Conservation (phyloP, 2,797 vertebrate species). For the Lepus townsendii region DNA sequence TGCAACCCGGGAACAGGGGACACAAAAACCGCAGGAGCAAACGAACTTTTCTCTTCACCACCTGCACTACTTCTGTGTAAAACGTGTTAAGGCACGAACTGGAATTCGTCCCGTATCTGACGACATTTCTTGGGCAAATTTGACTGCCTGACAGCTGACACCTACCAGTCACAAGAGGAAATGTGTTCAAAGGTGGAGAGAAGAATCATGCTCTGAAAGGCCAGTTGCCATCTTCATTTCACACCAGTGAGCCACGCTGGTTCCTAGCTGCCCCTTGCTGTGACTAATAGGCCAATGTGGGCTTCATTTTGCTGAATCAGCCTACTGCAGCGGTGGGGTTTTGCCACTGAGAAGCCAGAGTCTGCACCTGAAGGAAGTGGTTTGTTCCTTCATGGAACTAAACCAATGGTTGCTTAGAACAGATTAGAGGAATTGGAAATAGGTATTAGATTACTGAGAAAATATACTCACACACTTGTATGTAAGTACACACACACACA, state of each 20-base stretch:
- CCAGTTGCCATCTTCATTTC: neutral
- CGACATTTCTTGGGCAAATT: neutral
- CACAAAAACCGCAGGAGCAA: neutral
- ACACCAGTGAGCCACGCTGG: neutral
- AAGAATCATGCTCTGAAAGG: neutral
- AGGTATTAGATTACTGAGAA: neutral
- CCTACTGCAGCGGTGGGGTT: neutral
- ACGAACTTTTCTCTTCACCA: neutral
- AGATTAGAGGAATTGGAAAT: slow-evolving; percentile 24
- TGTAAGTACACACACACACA: no score
- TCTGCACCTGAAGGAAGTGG: neutral
- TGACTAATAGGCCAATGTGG: neutral
- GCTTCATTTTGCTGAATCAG: slow-evolving; percentile 37
- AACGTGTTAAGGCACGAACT: neutral
- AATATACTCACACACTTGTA: neutral
- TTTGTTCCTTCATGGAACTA: neutral
- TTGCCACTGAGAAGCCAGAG: neutral
- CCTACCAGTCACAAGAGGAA: neutral
- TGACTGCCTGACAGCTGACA: neutral
- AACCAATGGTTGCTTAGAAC: slow-evolving; percentile 41
- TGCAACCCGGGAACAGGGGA: neutral
- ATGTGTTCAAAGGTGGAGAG: neutral
- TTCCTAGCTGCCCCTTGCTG: neutral
- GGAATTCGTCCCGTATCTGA: neutral
- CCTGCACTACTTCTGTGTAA: neutral